Evolutionary conservation across 2,888 invertebrate species (phyloP).

Genomic region (Leucophora obtusa): DNA sequence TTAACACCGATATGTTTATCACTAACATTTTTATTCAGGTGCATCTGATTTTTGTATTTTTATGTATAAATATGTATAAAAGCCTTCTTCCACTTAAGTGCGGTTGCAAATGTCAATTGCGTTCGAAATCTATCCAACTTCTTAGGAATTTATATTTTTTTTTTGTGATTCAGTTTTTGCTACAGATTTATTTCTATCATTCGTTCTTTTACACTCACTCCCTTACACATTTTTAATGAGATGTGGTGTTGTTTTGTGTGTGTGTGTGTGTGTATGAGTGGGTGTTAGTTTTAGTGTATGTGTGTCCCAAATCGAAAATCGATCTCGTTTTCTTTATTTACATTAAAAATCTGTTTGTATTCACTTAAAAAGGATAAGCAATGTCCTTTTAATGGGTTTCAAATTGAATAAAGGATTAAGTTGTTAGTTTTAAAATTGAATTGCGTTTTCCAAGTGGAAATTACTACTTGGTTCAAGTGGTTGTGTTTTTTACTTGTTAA

Average conservation of each 20-base stretch:
- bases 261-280: constrained; percentile 34
- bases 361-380: constrained; percentile 79
- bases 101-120: constrained; percentile 69
- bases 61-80: constrained; percentile 7
- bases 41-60: constrained; percentile 21
- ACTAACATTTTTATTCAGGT: constrained; percentile 13
- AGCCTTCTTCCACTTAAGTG: constrained; percentile 64
- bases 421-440: constrained; percentile 78
- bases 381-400: constrained; percentile 79
- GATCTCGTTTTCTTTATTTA: constrained; percentile 78
- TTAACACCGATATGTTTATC: not conserved
- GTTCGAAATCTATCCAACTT: constrained; percentile 63
- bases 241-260: constrained; percentile 26
- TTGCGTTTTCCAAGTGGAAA: constrained; percentile 72
- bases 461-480: constrained; percentile 43
- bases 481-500: constrained; percentile 1
- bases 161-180: constrained; percentile 20
- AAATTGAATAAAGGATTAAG: constrained; percentile 79
- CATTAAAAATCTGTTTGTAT: constrained; percentile 79
- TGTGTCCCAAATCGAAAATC: constrained; percentile 70
- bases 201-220: constrained; percentile 29
- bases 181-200: constrained; percentile 48
- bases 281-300: no score
- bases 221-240: constrained; percentile 49
- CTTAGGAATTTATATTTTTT: constrained; percentile 56